A percentile compares a stretch with the other conserved stretches of the same genome.
These are phyloP conservation scores for Eueremaeus valkanovi DNA, from an alignment of 2,888 invertebrate species.

Conservation along the genomic window DNA sequence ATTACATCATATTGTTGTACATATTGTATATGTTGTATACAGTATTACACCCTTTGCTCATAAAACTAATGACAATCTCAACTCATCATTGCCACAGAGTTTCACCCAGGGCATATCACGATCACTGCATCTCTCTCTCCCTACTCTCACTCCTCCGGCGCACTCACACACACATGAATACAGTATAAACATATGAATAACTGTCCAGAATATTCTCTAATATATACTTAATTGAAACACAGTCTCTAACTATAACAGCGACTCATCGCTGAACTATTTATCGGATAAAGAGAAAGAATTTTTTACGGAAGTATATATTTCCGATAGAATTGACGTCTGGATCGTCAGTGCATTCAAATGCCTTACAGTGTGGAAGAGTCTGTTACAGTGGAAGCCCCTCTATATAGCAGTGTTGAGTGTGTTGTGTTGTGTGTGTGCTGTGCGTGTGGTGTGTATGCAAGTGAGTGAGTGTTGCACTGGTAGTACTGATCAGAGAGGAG, in stretches of 20 bases:
- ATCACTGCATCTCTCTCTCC: too few relatives aligned
- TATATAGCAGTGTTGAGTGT: neutral
- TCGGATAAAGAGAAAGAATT: neutral
- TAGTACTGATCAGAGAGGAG: too few relatives aligned
- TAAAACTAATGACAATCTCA: neutral
- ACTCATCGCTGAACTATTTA: neutral
- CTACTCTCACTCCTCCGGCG: too few relatives aligned
- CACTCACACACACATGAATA: too few relatives aligned
- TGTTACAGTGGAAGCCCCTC: slow-evolving; percentile 5
- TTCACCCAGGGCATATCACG: too few relatives aligned
- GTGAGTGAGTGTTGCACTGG: neutral
- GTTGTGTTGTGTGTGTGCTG: too few relatives aligned
- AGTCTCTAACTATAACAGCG: neutral
- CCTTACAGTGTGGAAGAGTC: neutral
- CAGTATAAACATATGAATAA: too few relatives aligned
- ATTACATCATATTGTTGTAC: slow-evolving; percentile 10
- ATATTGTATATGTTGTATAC: neutral
- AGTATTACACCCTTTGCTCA: slow-evolving; percentile 6
- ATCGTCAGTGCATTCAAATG: neutral
- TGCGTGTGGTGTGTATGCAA: too few relatives aligned
- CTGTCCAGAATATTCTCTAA: neutral
- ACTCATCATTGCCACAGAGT: neutral
- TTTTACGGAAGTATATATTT: slow-evolving; percentile 30
- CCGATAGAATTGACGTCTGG: slow-evolving; percentile 15
- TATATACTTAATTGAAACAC: neutral